phyloP scores from a whole-genome alignment of 30 jellyfish, hydroid and myxozoan species.

The Mastigias papua region DNA sequence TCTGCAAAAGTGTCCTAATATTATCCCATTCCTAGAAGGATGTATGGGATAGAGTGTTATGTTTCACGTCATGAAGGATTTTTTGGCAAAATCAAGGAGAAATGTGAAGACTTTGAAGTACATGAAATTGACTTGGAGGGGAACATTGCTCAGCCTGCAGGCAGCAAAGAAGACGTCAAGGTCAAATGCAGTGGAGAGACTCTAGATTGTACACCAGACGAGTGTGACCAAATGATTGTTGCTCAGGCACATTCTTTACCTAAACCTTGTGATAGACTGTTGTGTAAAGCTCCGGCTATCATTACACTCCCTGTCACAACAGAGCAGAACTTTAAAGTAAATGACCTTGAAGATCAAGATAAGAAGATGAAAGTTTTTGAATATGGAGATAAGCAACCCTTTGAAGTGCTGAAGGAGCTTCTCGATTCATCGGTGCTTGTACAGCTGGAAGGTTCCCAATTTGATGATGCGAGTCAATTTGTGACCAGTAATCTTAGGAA shows the following conservation, averaged over 20 bases:
- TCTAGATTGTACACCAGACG: too few species aligned
- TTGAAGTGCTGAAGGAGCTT: not conserved
- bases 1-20: too few species aligned
- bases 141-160: conserved; percentile 20
- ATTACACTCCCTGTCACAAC: too few species aligned
- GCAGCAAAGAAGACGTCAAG: not conserved
- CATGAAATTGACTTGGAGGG: conserved; percentile 70
- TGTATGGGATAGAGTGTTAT: conserved; percentile 79
- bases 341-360: not conserved
- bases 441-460: not conserved
- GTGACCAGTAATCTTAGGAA: not conserved
- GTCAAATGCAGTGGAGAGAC: not conserved
- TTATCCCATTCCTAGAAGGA: not conserved
- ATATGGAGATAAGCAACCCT: not conserved
- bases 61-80: conserved; percentile 19
- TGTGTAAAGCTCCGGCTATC: too few species aligned
- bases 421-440: not conserved
- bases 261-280: too few species aligned
- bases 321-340: too few species aligned
- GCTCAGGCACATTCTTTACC: too few species aligned
- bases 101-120: conserved; percentile 77
- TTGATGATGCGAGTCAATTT: not conserved
- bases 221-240: too few species aligned
- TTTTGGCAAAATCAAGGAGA: conserved; percentile 62
- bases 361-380: not conserved